phyloP scores from a whole-genome alignment of 1,140 invertebrate species.

The Panulirus ornatus region DNA sequence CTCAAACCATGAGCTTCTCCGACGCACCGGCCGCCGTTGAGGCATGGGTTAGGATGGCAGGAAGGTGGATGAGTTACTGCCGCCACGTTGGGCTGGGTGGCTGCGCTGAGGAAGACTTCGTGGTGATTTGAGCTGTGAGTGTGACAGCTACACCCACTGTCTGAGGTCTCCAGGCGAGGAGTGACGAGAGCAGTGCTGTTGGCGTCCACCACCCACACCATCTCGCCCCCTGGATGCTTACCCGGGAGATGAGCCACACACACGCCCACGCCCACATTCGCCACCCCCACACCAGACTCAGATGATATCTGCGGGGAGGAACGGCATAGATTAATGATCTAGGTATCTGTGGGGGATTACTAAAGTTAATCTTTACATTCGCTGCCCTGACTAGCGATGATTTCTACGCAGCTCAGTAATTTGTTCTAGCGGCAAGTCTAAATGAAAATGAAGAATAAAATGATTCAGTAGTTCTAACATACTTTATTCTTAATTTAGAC shows the following conservation, averaged over 20 bases:
- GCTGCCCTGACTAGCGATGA: no score
- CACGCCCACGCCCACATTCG: constrained; percentile 33
- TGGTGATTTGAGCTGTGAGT: constrained; percentile 83
- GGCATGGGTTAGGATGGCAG: constrained; percentile 92
- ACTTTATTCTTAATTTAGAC: no score
- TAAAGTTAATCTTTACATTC: no score
- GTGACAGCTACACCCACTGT: constrained; percentile 93
- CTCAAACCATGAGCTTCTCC: constrained; percentile 93
- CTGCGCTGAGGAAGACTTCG: not conserved
- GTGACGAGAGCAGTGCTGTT: constrained; percentile 97
- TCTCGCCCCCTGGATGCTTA: constrained; percentile 77
- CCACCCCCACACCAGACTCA: constrained; percentile 29
- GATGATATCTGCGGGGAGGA: constrained; percentile 47
- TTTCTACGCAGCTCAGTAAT: no score
- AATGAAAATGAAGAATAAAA: no score
- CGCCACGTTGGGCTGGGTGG: constrained; percentile 35
- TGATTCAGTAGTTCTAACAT: no score
- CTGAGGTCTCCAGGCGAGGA: constrained; percentile 88
- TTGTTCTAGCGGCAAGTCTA: no score
- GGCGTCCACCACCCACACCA: constrained; percentile 96
- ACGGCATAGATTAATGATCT: no score
- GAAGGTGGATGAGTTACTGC: constrained; percentile 81
- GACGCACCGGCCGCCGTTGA: constrained; percentile 95
- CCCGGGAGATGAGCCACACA: not conserved
- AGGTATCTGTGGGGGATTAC: no score